These are phyloP conservation scores for Indri indri DNA, from an alignment of 2,113 vertebrate genomes.

Conservation along the genomic window DNA sequence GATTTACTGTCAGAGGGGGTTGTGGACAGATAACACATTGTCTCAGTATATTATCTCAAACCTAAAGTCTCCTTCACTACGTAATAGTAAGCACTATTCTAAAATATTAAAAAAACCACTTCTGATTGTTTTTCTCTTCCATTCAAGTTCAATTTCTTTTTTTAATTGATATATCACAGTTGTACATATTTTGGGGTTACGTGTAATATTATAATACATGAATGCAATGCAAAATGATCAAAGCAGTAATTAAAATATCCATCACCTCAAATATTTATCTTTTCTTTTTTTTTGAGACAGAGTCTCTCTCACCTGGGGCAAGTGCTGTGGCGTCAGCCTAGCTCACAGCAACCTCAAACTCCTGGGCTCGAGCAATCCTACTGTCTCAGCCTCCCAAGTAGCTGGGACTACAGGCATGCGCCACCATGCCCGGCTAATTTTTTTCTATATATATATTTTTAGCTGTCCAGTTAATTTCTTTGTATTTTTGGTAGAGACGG, in stretches of 20 bases:
- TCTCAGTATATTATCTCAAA: neutral
- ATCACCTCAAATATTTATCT: neutral
- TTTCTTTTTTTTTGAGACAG: too few relatives aligned
- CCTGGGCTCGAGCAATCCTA: too few relatives aligned
- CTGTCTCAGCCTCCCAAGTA: too few relatives aligned
- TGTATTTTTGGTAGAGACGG: too few relatives aligned
- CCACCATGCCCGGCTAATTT: too few relatives aligned
- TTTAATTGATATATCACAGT: neutral
- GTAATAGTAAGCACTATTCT: neutral
- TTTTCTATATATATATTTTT: too few relatives aligned
- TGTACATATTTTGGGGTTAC: neutral
- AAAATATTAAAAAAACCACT: neutral
- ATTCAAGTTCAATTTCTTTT: neutral
- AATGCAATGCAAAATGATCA: neutral
- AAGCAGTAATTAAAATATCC: neutral
- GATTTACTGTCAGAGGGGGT: neutral
- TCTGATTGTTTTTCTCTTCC: neutral
- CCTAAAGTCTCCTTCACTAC: neutral
- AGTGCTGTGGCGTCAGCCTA: too few relatives aligned
- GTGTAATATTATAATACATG: neutral
- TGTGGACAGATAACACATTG: neutral
- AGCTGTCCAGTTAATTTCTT: too few relatives aligned
- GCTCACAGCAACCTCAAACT: too few relatives aligned
- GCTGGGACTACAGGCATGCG: too few relatives aligned
- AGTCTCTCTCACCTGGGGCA: too few relatives aligned